Conservation (phyloP, 2,888 invertebrate species). For the Drosophila sordidula region DNA sequence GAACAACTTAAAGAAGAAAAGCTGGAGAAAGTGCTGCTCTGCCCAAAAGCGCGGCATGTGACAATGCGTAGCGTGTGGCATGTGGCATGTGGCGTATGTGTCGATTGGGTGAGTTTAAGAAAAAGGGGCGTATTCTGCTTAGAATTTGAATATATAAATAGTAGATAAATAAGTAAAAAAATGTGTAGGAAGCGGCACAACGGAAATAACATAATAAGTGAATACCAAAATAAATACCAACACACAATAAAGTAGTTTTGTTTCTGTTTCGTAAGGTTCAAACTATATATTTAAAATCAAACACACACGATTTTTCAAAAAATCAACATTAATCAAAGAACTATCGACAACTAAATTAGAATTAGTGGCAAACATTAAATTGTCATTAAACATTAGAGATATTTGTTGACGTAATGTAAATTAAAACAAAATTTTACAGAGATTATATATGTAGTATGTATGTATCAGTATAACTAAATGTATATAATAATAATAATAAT, state of each 20-base stretch:
- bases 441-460: constrained; percentile 41
- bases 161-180: constrained; percentile 39
- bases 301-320: constrained; percentile 58
- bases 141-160: constrained; percentile 21
- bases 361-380: constrained; percentile 75
- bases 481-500: constrained; percentile 36
- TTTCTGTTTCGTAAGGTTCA: constrained; percentile 58
- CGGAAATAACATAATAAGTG: constrained; percentile 57
- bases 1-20: constrained; percentile 34
- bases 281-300: constrained; percentile 69
- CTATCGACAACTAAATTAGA: constrained; percentile 68
- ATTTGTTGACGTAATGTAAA: constrained; percentile 52
- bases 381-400: constrained; percentile 58
- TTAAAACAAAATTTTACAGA: constrained; percentile 65
- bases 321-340: constrained; percentile 60
- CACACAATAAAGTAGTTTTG: constrained; percentile 69
- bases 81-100: constrained; percentile 39
- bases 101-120: constrained; percentile 29
- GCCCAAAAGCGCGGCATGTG: constrained; percentile 55
- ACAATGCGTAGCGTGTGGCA: constrained; percentile 29
- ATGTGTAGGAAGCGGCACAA: constrained; percentile 66
- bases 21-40: constrained; percentile 46
- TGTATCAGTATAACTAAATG: constrained; percentile 24
- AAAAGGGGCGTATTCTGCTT: constrained; percentile 26
- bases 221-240: constrained; percentile 71